Conservation (phyloP, 2,888 invertebrate species). For the Cryptocephalus moraei region DNA sequence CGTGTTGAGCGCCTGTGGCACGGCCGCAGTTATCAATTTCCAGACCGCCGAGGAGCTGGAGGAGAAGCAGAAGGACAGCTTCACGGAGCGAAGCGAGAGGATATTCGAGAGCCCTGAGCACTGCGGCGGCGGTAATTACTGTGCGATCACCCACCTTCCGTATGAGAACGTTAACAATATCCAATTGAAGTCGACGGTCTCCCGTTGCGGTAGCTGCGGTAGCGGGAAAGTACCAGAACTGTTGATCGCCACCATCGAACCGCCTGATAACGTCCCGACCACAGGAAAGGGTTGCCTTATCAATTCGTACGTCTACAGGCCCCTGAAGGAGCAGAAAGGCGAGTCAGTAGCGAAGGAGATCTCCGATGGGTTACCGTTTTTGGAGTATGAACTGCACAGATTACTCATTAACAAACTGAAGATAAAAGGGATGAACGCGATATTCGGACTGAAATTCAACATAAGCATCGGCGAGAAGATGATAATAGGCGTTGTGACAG, state of each 20-base stretch:
- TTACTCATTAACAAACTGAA: slow-evolving; percentile 82
- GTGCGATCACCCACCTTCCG: slow-evolving; percentile 65
- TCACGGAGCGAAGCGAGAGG: slow-evolving; percentile 5
- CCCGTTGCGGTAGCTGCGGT: slow-evolving; percentile 64
- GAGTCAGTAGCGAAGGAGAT: slow-evolving; percentile 89
- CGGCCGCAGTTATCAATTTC: slow-evolving; percentile 75
- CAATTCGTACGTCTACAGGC: slow-evolving; percentile 66
- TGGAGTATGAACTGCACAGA: slow-evolving; percentile 92
- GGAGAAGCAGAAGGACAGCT: slow-evolving; percentile 16
- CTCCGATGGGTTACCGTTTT: slow-evolving; percentile 87
- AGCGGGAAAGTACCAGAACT: slow-evolving; percentile 85
- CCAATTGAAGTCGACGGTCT: slow-evolving; percentile 63
- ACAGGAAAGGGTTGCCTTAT: slow-evolving; percentile 61
- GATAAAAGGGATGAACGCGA: slow-evolving; percentile 90
- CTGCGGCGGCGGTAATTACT: slow-evolving; percentile 15
- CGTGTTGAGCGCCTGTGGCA: slow-evolving; percentile 86
- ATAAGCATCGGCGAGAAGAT: slow-evolving; percentile 75
- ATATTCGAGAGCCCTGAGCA: slow-evolving; percentile 35
- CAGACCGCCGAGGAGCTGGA: slow-evolving; percentile 36
- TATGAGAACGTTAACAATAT: slow-evolving; percentile 57
- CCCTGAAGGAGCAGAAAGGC: slow-evolving; percentile 67
- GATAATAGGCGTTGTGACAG: slow-evolving; percentile 80
- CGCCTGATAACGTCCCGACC: slow-evolving; percentile 64
- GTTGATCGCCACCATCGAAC: slow-evolving; percentile 78
- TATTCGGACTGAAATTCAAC: slow-evolving; percentile 71